A percentile compares a stretch with the other conserved stretches of the same genome.
Conservation (phyloP, 2,797 vertebrate genomes). For the Pelochelys cantorii region DNA sequence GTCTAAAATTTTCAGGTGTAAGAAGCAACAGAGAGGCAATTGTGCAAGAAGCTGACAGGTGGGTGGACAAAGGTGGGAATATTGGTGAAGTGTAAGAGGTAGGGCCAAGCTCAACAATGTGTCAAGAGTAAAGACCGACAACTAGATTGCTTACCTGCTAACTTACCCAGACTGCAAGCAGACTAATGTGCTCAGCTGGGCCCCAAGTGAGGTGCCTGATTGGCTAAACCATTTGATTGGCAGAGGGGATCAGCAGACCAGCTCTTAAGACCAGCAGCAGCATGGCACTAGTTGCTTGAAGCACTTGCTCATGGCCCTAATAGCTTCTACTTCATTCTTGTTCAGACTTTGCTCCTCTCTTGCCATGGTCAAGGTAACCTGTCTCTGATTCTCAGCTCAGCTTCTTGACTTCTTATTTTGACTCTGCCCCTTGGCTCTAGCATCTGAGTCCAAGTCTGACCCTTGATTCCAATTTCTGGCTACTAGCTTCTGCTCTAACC, state of each 20-base stretch:
- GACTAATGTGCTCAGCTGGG: background rate
- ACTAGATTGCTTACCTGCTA: background rate
- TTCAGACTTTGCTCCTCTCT: background rate
- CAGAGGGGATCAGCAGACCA: background rate
- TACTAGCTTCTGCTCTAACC: background rate
- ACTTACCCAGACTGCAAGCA: background rate
- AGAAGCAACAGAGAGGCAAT: background rate
- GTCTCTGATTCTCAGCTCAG: background rate
- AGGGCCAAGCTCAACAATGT: slow-evolving; percentile 6
- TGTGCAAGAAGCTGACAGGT: slow-evolving; percentile 25
- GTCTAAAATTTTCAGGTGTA: background rate
- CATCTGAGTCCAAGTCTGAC: background rate
- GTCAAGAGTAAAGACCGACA: background rate
- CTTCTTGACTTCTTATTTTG: background rate
- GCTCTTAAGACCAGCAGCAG: background rate
- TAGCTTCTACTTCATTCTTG: background rate
- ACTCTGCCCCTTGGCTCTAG: background rate
- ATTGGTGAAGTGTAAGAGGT: slow-evolving; percentile 7
- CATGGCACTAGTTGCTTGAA: background rate
- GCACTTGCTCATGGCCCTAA: background rate
- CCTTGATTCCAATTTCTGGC: background rate
- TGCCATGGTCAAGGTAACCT: background rate
- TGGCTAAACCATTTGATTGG: background rate
- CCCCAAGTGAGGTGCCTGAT: background rate
- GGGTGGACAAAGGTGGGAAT: slow-evolving; percentile 54